Evolutionary conservation across 2,113 vertebrate species (phyloP), one percentile per base, ranked within the genome.

Genomic region (Sylvietta virens): DNA sequence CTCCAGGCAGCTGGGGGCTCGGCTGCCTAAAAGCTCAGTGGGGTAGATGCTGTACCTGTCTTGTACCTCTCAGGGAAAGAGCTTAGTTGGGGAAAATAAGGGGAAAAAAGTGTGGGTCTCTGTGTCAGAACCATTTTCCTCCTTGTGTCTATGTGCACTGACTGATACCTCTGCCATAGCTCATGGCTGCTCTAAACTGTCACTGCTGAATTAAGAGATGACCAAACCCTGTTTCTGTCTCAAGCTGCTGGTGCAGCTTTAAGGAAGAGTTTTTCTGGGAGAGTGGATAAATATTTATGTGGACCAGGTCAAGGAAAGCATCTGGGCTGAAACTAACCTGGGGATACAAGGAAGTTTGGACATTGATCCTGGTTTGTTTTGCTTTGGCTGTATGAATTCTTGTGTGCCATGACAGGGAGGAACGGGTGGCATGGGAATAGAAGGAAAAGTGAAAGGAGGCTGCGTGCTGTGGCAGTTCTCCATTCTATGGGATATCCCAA

Each of bases 261-360:
- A 45, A 54, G 39, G 80, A 48, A 66, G 30, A 24, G 40, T 60
- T 89, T 64, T 7, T 30, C 48, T 90, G 61, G 48, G 53, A 85
- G 78, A 24, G 9, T 31, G 45, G 71, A 58, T 48, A 47, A 91
- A 78, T 56, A 37, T 91, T 86, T 20, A 11, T 13, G 48, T 47
- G 65, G 57, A 69, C 2, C 37, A 40, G 53, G n/a, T 42, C 53
- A 86, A 56, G 61, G 72, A 83, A 66, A 44, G n/a, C 20, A 37
- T 16, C 48, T 91, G 53, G 40, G 47, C 65, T 93, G 40, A 81
- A 86, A 66, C n/a, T 81, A 50, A 84, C 51, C 61, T 87, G 69
- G 31, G 69, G 24, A 74, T 67, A 69, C 20, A 51, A 51, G 72
- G 61, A 74, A 79, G 37, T 56, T 33, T 56, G 53, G 37, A 31